Base-by-base conservation (phyloP, 2,888 invertebrate genomes). In the Drosophila sordidula region DNA sequence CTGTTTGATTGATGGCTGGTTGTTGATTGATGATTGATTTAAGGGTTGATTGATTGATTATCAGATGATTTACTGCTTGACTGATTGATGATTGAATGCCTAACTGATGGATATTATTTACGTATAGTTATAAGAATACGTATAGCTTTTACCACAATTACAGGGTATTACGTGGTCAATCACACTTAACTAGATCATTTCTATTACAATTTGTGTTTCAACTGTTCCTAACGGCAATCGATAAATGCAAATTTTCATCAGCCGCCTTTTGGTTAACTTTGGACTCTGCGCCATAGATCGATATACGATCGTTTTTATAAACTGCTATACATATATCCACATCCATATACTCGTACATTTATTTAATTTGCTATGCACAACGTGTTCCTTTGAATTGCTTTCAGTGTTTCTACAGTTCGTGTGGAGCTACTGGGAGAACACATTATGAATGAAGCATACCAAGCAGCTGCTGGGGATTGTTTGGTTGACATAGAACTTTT, bases 171-270 rank as follows among this genome's bases (percentile, higher is more conserved):
- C 4, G 0, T 4, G 14, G 41, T 9, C 12, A 3, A n/a, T 16
- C 25, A 29, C 8, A 5, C 2, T n/a, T 4, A 39, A 16, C 4
- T 39, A 39, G 16, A 39, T 18, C 3, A 44, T 26, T 36, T 51
- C 29, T 67, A 70, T 52, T 67, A 67, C 69, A 76, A 58, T 69
- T 76, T 73, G 61, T 65, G 59, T 32, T 12, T 34, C 54, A 59
- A 75, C 47, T 69, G 59, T 52, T 56, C 63, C 70, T 77, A 77
- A 76, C 77, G 73, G 76, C 73, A 66, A 63, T 70, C 74, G 55
- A 62, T 62, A 58, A 70, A 75, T 75, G 75, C 75, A 70, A 75
- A 75, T 74, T 70, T 54, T 14, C 52, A 72, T 57, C 52, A 61
- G 44, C 14, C 14, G 18, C 18, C 18, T 45, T 18, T 22, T 9